Conservation (phyloP, 2,113 vertebrate species). For the Sorex araneus region DNA sequence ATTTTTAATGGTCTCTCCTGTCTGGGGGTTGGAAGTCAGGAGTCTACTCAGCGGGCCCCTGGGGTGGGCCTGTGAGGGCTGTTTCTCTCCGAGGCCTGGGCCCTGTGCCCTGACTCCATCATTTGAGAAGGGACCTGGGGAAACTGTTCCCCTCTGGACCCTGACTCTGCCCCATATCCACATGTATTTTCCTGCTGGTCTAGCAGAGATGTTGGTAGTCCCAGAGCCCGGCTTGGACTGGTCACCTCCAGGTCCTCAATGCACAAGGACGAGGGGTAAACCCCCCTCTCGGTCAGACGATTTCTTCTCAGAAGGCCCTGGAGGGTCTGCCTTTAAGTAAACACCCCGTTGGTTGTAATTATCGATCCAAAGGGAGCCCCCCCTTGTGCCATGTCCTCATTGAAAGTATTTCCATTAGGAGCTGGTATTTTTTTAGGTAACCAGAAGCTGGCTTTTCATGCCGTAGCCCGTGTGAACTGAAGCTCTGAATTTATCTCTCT, state of each 20-base stretch:
- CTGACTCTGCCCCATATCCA: too few species aligned
- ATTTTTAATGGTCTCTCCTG: accelerated
- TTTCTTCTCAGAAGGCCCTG: not conserved
- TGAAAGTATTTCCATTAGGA: not conserved
- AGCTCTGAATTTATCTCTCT: not conserved
- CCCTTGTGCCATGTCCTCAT: not conserved
- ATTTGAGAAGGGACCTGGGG: not conserved
- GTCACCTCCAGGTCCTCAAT: too few species aligned
- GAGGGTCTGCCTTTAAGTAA: not conserved
- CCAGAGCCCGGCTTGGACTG: too few species aligned
- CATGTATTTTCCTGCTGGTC: too few species aligned
- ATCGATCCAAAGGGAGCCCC: not conserved
- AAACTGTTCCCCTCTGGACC: not conserved
- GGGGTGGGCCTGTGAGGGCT: not conserved
- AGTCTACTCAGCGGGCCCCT: not conserved
- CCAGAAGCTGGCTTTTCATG: not conserved
- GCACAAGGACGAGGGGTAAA: not conserved
- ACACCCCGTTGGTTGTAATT: not conserved
- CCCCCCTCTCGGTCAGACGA: too few species aligned
- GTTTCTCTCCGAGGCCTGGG: not conserved
- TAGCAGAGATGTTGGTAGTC: too few species aligned
- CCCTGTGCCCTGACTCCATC: not conserved
- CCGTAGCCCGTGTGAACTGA: not conserved
- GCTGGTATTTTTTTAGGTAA: not conserved
- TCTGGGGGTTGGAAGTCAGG: accelerated